A percentile compares a stretch with the other conserved stretches of the same genome.
Evolutionary conservation across 2,888 invertebrate genomes (phyloP).

Genomic region (Protodeltote pygarga): DNA sequence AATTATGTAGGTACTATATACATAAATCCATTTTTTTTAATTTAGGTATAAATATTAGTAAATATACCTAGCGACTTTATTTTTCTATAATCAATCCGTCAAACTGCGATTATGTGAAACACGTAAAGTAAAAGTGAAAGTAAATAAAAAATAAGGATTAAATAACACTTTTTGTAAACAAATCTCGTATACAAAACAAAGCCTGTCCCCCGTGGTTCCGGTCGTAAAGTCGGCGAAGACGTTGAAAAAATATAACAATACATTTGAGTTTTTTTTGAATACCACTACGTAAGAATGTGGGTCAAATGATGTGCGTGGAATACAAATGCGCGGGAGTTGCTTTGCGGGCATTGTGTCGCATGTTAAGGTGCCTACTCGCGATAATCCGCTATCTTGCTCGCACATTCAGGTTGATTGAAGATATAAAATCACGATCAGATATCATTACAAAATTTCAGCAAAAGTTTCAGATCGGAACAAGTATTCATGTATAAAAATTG

Average conservation of each 20-base stretch:
- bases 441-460: too few species aligned
- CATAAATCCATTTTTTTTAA: too few species aligned
- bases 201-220: conserved; percentile 41
- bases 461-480: too few species aligned
- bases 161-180: conserved; percentile 46
- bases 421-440: too few species aligned
- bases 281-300: conserved; percentile 46
- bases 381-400: too few species aligned
- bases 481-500: too few species aligned
- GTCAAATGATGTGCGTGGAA: conserved; percentile 42
- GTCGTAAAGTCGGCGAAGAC: conserved; percentile 35
- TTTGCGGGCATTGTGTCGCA: conserved; percentile 28
- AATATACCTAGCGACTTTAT: too few species aligned
- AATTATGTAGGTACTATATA: too few species aligned
- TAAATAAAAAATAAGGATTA: conserved; percentile 40
- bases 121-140: conserved; percentile 40
- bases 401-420: too few species aligned
- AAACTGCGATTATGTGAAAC: conserved; percentile 13
- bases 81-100: too few species aligned
- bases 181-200: conserved; percentile 31
- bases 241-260: conserved; percentile 39
- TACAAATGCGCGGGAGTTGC: conserved; percentile 31
- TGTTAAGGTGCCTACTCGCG: too few species aligned
- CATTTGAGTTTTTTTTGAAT: conserved; percentile 31
- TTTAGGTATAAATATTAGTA: too few species aligned